Conservation (phyloP, 2,888 invertebrate genomes). For the Eucera pruinosa region DNA sequence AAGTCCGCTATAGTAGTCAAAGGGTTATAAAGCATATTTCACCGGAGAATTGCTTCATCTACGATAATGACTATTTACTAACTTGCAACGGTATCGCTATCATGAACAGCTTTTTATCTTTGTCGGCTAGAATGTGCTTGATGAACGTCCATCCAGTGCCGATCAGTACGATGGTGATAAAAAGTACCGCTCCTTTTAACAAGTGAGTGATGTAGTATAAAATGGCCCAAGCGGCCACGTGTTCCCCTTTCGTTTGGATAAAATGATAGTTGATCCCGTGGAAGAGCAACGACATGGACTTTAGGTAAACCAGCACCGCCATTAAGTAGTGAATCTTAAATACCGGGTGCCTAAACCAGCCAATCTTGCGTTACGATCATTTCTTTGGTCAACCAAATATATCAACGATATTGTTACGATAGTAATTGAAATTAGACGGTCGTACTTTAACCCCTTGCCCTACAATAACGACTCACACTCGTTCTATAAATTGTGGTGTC, state of each 20-base stretch:
- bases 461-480: no score
- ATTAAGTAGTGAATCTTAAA: conserved; percentile 98
- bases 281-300: conserved; percentile 96
- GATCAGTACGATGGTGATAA: conserved; percentile 97
- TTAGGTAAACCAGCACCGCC: conserved; percentile 96
- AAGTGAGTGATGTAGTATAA: conserved; percentile 99
- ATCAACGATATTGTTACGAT: no score
- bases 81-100: conserved; percentile 98
- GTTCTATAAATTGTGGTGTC: no score
- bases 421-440: no score
- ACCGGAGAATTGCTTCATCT: no score
- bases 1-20: no score
- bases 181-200: conserved; percentile 96
- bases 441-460: no score
- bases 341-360: conserved; percentile 88
- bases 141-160: conserved; percentile 99
- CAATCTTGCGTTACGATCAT: no score
- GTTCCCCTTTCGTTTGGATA: conserved; percentile 96
- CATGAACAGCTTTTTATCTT: conserved; percentile 99
- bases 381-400: no score
- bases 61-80: no score
- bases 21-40: no score
- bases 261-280: conserved; percentile 98
- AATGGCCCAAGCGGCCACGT: conserved; percentile 99
- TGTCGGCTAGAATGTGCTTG: conserved; percentile 97